Evolutionary conservation across 2,113 vertebrate species (phyloP), one percentile per base, ranked within the genome.

Genomic region (Urocitellus parryii): DNA sequence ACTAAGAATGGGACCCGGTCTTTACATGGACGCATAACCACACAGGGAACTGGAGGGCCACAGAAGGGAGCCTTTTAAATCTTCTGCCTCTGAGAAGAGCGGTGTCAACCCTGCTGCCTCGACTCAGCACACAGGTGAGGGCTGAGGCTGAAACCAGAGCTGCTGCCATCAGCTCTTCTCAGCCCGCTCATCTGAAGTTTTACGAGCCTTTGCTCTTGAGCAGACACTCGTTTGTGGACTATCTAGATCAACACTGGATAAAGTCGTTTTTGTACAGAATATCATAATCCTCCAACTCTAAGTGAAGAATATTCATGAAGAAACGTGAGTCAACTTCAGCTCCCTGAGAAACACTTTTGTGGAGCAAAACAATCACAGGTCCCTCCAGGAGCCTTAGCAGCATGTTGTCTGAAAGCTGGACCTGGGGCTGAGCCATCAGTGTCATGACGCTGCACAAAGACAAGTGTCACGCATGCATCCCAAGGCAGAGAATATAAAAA

Each of bases 401-500:
- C 7, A 2, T 1, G 53, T 2, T 8, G 24, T 72, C 27, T 29
- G 32, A 81, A 79, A 58, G n/a, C 80, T 17, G 45, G 20, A 1
- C 73, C 63, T 13, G 1, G 12, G 58, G 48, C 20, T 70, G 74
- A 1, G 25, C 14, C 25, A 79, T 70, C 78, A 86, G 1, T 0
- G 25, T 48, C 96, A 67, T 32, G 74, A 34, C 65, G 96, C 73
- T 70, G 51, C 92, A 85, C 0, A 0, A 53, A 95, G 45, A 94
- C 6, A 29, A 96, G 84, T 7, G 34, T 58, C 80, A 94, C 20
- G 56, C 51, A 61, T 1, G 0, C 4, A 20, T 56, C 95, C 96
- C 79, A 70, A 96, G 85, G 73, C 96, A 63, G 87, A 37, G 91
- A 53, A 53, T 51, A 72, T 45, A 80, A 72, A 58, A 86, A 78